A percentile compares a stretch with the other conserved stretches of the same genome.
Conservation (phyloP, 1,140 invertebrate genomes). For the Thalassaphorura encarpata region DNA sequence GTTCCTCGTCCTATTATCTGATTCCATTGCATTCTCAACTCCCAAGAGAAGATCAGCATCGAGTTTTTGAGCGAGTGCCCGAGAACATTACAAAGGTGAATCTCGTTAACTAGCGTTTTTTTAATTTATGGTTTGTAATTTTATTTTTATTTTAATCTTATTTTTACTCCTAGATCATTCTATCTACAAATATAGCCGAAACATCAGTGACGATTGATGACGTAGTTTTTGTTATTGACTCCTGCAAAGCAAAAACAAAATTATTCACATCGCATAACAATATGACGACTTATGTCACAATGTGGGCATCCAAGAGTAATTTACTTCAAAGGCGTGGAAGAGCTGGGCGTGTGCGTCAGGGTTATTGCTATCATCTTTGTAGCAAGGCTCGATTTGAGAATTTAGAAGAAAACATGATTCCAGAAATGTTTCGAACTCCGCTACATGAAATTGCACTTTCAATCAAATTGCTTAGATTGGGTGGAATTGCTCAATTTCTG, state of each 20-base stretch:
- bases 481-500: conserved; percentile 81
- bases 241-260: conserved; percentile 91
- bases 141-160: background rate
- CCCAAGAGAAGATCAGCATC: conserved; percentile 77
- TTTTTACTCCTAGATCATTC: conserved; percentile 52
- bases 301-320: conserved; percentile 79
- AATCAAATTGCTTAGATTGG: conserved; percentile 76
- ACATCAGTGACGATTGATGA: conserved; percentile 95
- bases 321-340: conserved; percentile 80
- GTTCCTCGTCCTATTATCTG: conserved; percentile 54
- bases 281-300: conserved; percentile 86
- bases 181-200: conserved; percentile 87
- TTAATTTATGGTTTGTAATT: conserved; percentile 1
- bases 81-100: conserved; percentile 55
- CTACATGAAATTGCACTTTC: conserved; percentile 78
- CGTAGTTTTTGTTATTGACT: conserved; percentile 91
- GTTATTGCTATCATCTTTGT: conserved; percentile 82
- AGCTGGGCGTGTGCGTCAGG: conserved; percentile 76
- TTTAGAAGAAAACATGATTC: conserved; percentile 82
- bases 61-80: conserved; percentile 71
- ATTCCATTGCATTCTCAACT: conserved; percentile 84
- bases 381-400: conserved; percentile 58
- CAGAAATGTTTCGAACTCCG: conserved; percentile 92
- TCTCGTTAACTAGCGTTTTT: background rate
- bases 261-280: conserved; percentile 92